phyloP scores from a whole-genome alignment of 2,797 vertebrate genomes.

The Malurus leucopterus region DNA sequence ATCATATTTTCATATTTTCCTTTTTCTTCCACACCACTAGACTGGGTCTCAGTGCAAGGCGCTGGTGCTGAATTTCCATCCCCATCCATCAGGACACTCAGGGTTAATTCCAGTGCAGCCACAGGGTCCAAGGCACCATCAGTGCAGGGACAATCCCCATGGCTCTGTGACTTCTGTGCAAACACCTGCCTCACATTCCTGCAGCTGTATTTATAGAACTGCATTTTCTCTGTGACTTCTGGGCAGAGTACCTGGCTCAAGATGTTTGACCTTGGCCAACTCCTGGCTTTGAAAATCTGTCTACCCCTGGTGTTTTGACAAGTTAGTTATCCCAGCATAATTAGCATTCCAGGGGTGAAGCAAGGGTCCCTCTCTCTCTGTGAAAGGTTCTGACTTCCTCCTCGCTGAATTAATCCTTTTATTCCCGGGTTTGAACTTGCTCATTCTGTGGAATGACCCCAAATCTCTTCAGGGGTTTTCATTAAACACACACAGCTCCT shows the following conservation, averaged over 20 bases:
- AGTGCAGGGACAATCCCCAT: accelerated
- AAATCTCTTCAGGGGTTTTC: not conserved
- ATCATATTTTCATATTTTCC: not conserved
- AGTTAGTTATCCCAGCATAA: not conserved
- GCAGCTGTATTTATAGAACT: accelerated
- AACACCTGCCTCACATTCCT: not conserved
- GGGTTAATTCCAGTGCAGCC: not conserved
- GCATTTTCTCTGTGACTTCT: not conserved
- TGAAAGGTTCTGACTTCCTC: not conserved
- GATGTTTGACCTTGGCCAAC: not conserved
- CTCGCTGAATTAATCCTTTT: not conserved
- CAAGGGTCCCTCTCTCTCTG: not conserved
- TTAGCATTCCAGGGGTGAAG: not conserved
- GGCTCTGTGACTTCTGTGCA: not conserved
- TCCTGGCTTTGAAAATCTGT: not conserved
- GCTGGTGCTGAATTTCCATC: not conserved
- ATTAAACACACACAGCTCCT: not conserved
- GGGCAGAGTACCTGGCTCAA: not conserved
- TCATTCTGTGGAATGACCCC: not conserved
- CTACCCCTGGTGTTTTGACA: not conserved
- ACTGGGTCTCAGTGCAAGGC: not conserved
- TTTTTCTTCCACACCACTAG: not conserved
- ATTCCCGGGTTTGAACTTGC: not conserved
- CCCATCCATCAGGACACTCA: not conserved
- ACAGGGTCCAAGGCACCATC: accelerated